Evolutionary conservation across 92 coral and sea anemone species (phyloP).

Genomic region (Scolanthus callimorphus): DNA sequence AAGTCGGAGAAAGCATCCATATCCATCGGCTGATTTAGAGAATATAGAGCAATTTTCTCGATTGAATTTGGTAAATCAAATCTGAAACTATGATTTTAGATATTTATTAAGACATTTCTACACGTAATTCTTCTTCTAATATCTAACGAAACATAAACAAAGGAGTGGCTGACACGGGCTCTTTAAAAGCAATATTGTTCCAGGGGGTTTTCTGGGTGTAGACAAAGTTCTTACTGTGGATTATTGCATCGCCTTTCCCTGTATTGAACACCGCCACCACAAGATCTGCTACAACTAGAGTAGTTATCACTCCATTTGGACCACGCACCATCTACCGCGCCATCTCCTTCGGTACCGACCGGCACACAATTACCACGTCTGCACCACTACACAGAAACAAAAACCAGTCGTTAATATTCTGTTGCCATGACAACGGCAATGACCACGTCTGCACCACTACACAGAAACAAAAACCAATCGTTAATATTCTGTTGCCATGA

Average conservation of each 20-base stretch:
- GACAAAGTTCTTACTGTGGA: conserved; percentile 76
- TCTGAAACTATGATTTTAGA: too few species aligned
- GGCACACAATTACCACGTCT: conserved; percentile 86
- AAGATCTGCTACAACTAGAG: conserved; percentile 86
- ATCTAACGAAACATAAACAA: too few species aligned
- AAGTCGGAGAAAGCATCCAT: too few species aligned
- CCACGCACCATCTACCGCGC: conserved; percentile 94
- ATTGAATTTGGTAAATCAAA: too few species aligned
- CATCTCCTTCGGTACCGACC: conserved; percentile 71
- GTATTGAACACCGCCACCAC: conserved; percentile 95
- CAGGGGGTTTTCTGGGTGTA: too few species aligned
- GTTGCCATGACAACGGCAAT: conserved; percentile 43
- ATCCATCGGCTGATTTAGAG: too few species aligned
- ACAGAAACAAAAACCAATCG: neutral
- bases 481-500: neutral
- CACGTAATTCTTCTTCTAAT: too few species aligned
- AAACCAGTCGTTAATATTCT: too few species aligned
- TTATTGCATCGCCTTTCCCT: conserved; percentile 82
- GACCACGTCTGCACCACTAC: conserved; percentile 97
- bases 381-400: conserved; percentile 74
- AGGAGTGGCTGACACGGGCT: too few species aligned
- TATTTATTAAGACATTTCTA: too few species aligned
- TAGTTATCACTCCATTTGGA: conserved; percentile 78
- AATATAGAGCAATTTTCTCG: too few species aligned
- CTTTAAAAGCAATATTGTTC: too few species aligned